Evolutionary conservation across 2,888 invertebrate genomes (phyloP).

Genomic region (Rhagonycha fulva): DNA sequence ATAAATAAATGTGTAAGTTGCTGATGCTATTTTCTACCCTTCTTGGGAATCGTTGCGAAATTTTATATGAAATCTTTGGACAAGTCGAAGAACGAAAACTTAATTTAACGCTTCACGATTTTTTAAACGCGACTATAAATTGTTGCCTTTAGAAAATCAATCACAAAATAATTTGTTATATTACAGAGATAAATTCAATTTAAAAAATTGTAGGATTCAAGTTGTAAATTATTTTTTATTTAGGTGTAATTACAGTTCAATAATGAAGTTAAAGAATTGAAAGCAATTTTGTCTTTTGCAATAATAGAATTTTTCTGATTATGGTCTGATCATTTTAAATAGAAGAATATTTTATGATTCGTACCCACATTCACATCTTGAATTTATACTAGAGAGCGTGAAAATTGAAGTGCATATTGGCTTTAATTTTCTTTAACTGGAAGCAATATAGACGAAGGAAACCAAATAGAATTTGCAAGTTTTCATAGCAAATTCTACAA

Average conservation of each 20-base stretch:
- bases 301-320: neutral
- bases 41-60: neutral
- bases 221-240: neutral
- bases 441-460: neutral
- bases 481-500: neutral
- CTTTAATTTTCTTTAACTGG: neutral
- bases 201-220: neutral
- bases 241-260: neutral
- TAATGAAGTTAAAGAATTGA: neutral
- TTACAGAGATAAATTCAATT: neutral
- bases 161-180: neutral
- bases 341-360: neutral
- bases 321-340: neutral
- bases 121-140: slow-evolving; percentile 11
- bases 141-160: neutral
- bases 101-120: slow-evolving; percentile 23
- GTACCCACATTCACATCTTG: no score
- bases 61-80: neutral
- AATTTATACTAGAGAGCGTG: neutral
- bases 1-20: slow-evolving; percentile 14
- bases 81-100: slow-evolving; percentile 3
- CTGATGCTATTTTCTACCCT: neutral
- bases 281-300: neutral
- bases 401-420: neutral
- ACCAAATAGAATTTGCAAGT: neutral